Conservation (phyloP, 2,113 vertebrate species). For the Phyllostomus discolor region DNA sequence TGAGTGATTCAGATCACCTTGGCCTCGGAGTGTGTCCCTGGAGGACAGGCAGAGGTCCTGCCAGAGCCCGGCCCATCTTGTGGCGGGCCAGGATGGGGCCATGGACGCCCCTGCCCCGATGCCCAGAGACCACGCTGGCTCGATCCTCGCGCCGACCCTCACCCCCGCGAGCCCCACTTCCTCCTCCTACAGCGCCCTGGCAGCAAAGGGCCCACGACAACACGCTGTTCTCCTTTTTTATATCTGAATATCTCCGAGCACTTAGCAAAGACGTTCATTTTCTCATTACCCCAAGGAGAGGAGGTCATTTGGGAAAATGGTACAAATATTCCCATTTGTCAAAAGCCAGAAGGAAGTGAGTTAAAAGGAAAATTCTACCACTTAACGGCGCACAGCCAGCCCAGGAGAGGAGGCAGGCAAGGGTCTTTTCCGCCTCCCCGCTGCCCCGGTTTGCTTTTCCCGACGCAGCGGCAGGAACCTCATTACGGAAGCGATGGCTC, state of each 20-base stretch:
- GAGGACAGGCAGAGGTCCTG: not conserved
- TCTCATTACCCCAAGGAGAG: constrained; percentile 71
- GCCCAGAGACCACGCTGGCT: not conserved
- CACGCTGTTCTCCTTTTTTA: constrained; percentile 47
- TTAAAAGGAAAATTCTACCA: constrained; percentile 61
- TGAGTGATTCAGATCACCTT: not conserved
- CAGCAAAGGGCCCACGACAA: constrained; percentile 44
- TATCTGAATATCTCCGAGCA: constrained; percentile 71
- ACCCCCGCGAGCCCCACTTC: constrained; percentile 29
- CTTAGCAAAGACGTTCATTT: constrained; percentile 73
- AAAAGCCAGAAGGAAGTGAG: constrained; percentile 60
- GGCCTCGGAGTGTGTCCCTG: not conserved
- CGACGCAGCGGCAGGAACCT: not conserved
- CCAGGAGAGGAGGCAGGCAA: not conserved
- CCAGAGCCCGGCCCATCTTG: not conserved
- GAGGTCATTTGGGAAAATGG: constrained; percentile 72
- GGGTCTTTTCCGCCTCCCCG: not conserved
- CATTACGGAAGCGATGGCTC: not conserved
- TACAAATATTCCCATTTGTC: constrained; percentile 68
- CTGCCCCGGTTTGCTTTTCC: not conserved
- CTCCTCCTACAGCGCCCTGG: constrained; percentile 41
- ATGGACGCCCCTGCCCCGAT: not conserved
- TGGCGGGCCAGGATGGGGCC: not conserved
- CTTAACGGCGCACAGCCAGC: constrained; percentile 15
- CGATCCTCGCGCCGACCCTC: constrained; percentile 34